Evolutionary conservation across 2,113 vertebrate genomes (phyloP), one percentile per base, ranked within the genome.

Genomic region (Chionomys nivalis): DNA sequence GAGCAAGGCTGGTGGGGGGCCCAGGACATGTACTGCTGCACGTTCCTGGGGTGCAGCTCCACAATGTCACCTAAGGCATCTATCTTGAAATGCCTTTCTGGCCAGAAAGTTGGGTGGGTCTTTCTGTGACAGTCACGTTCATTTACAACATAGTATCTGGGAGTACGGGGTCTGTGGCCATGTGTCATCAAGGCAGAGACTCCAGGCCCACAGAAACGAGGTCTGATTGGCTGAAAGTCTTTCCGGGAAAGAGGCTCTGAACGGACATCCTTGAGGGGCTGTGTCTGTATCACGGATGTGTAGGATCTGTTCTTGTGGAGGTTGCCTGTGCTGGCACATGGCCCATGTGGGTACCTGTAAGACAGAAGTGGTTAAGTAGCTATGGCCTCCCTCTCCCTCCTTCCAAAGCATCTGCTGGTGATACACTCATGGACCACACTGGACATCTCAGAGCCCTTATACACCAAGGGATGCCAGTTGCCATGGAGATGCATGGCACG

Each of bases 171-270:
- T 3, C 98, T 98, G 0, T 96, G 98, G 28, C 98, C 98, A 1
- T 90, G 89, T 19, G 99, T 98, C 66, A 96, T 98, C 61, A 98
- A 98, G 17, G 97, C 97, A 0, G 94, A 94, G 7, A 94, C 98
- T 31, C 28, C 3, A 0, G 26, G 52, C 75, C 89, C 98, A 24
- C 85, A 73, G 12, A 98, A 93, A 77, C 99, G 98, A 0, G 98
- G 97, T 70, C 98, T 98, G 33, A 98, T 36, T 4, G 98, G 98
- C 17, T 95, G 97, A 23, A 98, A 89, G 81, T 97, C 97, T 98
- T 99, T 99, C 90, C 98, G 98, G 98, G 99, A 99, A 63, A 99
- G 98, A 13, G 99, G 99, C 33, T 99, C 99, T 3, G 99, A 99
- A 90, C 97, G 98, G 49, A 98, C 94, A 65, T 98, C 98, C 78